phyloP scores from a whole-genome alignment of 2,113 vertebrate species.

The Tachysurus fulvidraco region DNA sequence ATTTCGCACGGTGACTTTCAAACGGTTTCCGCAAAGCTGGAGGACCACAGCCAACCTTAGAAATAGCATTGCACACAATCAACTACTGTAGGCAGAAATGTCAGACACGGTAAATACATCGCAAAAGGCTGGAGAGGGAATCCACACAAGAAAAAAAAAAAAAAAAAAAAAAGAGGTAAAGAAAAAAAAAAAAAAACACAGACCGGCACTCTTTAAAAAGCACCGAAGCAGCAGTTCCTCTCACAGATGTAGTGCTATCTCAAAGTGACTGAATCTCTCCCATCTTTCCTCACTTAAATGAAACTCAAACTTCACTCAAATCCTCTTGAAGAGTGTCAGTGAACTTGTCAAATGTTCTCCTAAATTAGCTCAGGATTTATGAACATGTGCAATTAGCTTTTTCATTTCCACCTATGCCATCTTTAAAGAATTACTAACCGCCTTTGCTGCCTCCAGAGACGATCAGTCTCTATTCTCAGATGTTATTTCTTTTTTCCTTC shows the following conservation, averaged over 20 bases:
- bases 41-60: slow-evolving; percentile 55
- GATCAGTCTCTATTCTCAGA: slow-evolving; percentile 52
- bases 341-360: slow-evolving; percentile 58
- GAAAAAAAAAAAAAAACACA: slow-evolving; percentile 13
- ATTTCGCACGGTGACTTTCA: slow-evolving; percentile 57
- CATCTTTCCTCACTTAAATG: slow-evolving; percentile 43
- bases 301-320: slow-evolving; percentile 20
- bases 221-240: slow-evolving; percentile 54
- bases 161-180: not conserved
- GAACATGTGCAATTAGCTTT: slow-evolving; percentile 57
- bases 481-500: slow-evolving; percentile 37
- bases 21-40: slow-evolving; percentile 51
- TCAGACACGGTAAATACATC: slow-evolving; percentile 51
- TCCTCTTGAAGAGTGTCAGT: slow-evolving; percentile 50
- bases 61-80: slow-evolving; percentile 61
- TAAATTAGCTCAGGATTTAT: slow-evolving; percentile 59
- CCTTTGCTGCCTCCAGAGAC: slow-evolving; percentile 48
- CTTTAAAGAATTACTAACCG: slow-evolving; percentile 53
- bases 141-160: slow-evolving; percentile 27
- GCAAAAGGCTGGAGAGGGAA: slow-evolving; percentile 43
- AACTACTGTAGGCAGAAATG: slow-evolving; percentile 58
- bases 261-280: slow-evolving; percentile 37
- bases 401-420: slow-evolving; percentile 59
- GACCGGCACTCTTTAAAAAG: slow-evolving; percentile 53
- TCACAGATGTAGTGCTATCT: slow-evolving; percentile 47